Percentiles rank a stretch among this genome's conserved stretches.
Conservation (phyloP, 2,113 vertebrate species). For the Pungitius pungitius region DNA sequence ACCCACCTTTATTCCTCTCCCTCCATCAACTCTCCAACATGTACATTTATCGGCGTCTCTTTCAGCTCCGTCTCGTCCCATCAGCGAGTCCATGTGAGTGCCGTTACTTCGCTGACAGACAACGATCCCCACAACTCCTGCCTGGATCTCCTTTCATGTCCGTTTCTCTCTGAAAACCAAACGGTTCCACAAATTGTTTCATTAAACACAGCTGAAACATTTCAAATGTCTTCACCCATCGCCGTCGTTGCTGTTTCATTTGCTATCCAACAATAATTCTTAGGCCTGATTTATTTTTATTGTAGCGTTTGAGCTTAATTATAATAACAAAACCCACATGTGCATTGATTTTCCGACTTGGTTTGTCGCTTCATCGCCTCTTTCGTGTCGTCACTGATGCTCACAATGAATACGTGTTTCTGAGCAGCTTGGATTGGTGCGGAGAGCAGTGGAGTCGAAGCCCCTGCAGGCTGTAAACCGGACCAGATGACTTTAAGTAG, state of each 20-base stretch:
- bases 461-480: slow-evolving; percentile 36
- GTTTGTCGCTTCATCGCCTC: not conserved
- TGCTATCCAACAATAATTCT: not conserved
- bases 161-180: not conserved
- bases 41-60: slow-evolving; percentile 10
- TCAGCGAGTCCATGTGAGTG: slow-evolving; percentile 37
- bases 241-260: not conserved
- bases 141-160: slow-evolving; percentile 12
- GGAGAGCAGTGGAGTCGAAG: slow-evolving; percentile 28
- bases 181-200: not conserved
- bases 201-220: slow-evolving; percentile 20
- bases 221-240: not conserved
- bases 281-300: not conserved
- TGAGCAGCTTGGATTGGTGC: slow-evolving; percentile 31
- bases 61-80: slow-evolving; percentile 21
- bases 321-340: slow-evolving; percentile 10
- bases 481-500: slow-evolving; percentile 51
- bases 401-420: slow-evolving; percentile 13
- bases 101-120: slow-evolving; percentile 19
- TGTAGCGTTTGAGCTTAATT: slow-evolving; percentile 10
- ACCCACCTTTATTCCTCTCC: slow-evolving; percentile 3
- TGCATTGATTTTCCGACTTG: not conserved
- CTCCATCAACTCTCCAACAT: slow-evolving; percentile 32
- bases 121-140: too few relatives aligned
- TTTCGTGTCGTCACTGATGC: slow-evolving; percentile 24